Base-by-base conservation (phyloP, 2,797 vertebrate species). In the Aphelocoma californica region DNA sequence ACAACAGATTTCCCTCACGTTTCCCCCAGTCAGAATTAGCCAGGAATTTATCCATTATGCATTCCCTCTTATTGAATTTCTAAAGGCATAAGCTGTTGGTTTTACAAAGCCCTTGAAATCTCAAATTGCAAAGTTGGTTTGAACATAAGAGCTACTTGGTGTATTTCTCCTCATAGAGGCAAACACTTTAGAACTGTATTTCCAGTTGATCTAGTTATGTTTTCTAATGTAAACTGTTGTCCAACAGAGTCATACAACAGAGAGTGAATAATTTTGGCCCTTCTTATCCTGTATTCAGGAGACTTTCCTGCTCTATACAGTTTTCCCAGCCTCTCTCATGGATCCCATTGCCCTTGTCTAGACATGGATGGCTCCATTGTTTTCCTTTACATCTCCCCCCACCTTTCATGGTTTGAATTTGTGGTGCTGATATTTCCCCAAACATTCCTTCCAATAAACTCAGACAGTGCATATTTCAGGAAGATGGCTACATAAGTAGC, bases 341-440 rank as follows among this genome's bases (percentile, higher is more conserved):
- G 47, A 47, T 58, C 16, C 16, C 48, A 1, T 17, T 71, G 5
- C 20, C 48, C 34, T n/a, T 12, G 40, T 28, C 64, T 21, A 44
- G 57, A 67, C 6, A 0, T 2, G 40, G 60, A 58, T 73, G 28
- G 26, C 2, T 82, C 21, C 29, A 18, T 5, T 67, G 20, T 19
- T 7, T 50, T 64, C 19, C 10, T 9, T 66, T 8, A 8, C 3
- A 21, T 66, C 14, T 17, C 1, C 2, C 6, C 4, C 5, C 3
- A 4, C 2, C 31, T 18, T 69, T 25, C 21, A 12, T 5, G 17
- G 4, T 32, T 61, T n/a, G 10, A 8, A 15, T 58, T 72, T n/a
- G 8, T 44, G 36, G 17, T 28, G n/a, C 10, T 18, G 7, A 3
- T 9, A 50, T 19, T 73, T 88, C 26, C 36, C 66, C 51, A 58